Evolutionary conservation across 2,113 vertebrate species (phyloP).

Genomic region (Eublepharis macularius): DNA sequence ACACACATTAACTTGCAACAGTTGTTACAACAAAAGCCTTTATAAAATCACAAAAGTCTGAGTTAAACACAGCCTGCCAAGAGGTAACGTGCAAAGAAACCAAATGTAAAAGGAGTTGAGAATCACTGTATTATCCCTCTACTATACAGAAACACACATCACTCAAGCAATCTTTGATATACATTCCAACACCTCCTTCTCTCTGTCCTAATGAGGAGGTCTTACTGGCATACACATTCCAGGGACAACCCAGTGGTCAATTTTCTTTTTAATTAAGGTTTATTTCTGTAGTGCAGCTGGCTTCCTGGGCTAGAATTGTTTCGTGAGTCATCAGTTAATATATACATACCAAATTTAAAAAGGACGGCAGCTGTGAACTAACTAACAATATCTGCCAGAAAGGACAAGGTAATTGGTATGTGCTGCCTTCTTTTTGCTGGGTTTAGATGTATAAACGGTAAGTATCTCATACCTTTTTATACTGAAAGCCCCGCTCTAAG

Average conservation of each 20-base stretch:
- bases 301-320: slow-evolving; percentile 38
- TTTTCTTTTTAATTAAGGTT: slow-evolving; percentile 48
- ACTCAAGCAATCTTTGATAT: not conserved
- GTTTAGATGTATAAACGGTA: slow-evolving; percentile 18
- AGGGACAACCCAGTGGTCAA: slow-evolving; percentile 8
- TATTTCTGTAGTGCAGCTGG: slow-evolving; percentile 43
- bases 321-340: slow-evolving; percentile 57
- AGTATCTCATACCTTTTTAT: not conserved
- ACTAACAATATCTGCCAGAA: slow-evolving; percentile 31
- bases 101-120: not conserved
- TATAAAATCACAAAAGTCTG: not conserved
- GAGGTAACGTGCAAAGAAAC: not conserved
- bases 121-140: not conserved
- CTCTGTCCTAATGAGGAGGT: slow-evolving; percentile 1
- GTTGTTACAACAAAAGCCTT: not conserved
- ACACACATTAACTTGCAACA: not conserved
- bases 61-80: not conserved
- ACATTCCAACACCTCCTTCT: not conserved
- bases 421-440: slow-evolving; percentile 20
- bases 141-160: not conserved
- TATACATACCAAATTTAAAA: slow-evolving; percentile 33
- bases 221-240: slow-evolving; percentile 13
- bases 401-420: slow-evolving; percentile 48
- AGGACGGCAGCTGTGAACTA: slow-evolving; percentile 45
- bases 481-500: not conserved